Conservation (phyloP, 2,113 vertebrate genomes). For the Shinisaurus crocodilurus region DNA sequence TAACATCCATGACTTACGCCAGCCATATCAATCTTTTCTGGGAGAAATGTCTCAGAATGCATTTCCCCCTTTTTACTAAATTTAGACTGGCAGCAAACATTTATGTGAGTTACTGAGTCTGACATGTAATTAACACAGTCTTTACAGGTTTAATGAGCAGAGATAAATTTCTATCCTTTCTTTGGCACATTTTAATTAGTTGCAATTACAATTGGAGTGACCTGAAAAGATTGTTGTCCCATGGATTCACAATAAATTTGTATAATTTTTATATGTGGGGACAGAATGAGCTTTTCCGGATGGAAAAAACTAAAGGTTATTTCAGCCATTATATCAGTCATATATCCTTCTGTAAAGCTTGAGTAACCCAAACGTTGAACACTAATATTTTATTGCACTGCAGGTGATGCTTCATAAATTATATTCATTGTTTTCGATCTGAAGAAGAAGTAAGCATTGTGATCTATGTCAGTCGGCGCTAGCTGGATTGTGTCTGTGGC, state of each 20-base stretch:
- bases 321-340: slow-evolving; percentile 66
- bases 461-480: not conserved
- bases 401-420: slow-evolving; percentile 58
- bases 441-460: slow-evolving; percentile 30
- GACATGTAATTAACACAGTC: slow-evolving; percentile 88
- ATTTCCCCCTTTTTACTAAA: slow-evolving; percentile 67
- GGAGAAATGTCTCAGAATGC: slow-evolving; percentile 11
- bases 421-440: slow-evolving; percentile 32
- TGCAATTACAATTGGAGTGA: slow-evolving; percentile 84
- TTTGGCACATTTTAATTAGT: slow-evolving; percentile 89
- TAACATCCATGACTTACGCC: slow-evolving; percentile 41
- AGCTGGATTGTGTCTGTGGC: not conserved
- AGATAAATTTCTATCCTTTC: slow-evolving; percentile 87
- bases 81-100: slow-evolving; percentile 80
- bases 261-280: slow-evolving; percentile 72
- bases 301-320: slow-evolving; percentile 70
- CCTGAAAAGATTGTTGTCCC: slow-evolving; percentile 81
- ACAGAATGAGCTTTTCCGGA: slow-evolving; percentile 69
- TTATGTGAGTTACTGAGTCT: slow-evolving; percentile 81
- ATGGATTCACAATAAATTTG: slow-evolving; percentile 78
- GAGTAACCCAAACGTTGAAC: slow-evolving; percentile 56
- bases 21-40: not conserved
- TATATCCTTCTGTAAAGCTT: slow-evolving; percentile 56
- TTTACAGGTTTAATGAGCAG: slow-evolving; percentile 86
- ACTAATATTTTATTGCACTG: slow-evolving; percentile 65